These are phyloP conservation scores for Solenopsis fugax DNA, from an alignment of 1,140 invertebrate species.

Conservation along the genomic window DNA sequence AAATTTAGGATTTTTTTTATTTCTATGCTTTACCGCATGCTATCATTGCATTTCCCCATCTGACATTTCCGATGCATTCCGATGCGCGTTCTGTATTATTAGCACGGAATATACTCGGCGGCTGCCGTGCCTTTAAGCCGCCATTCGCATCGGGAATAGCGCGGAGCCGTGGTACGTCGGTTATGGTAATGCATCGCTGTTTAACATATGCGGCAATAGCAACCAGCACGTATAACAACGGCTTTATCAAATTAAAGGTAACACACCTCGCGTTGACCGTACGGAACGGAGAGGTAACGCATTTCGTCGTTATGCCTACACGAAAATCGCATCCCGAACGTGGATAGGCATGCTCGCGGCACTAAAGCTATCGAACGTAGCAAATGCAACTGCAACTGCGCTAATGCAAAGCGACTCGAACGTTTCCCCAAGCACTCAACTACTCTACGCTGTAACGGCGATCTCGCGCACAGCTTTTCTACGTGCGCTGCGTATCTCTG, in stretches of 20 bases:
- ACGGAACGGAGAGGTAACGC: conserved; percentile 32
- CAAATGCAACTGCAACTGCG: background rate
- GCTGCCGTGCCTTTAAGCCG: conserved; percentile 60
- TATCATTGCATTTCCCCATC: background rate
- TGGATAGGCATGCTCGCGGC: background rate
- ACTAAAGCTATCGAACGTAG: conserved; percentile 20
- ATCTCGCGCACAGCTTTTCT: background rate
- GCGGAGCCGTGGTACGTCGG: conserved; percentile 59
- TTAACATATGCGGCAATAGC: conserved; percentile 79
- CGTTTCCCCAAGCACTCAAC: background rate
- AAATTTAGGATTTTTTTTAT: background rate
- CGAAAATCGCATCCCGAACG: conserved; percentile 14
- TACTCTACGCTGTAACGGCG: no score
- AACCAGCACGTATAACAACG: conserved; percentile 79
- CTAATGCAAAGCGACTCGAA: conserved; percentile 3
- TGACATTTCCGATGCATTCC: conserved; percentile 39
- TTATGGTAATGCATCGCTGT: conserved; percentile 81
- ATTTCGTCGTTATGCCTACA: conserved; percentile 45
- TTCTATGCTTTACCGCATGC: background rate
- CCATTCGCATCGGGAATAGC: conserved; percentile 53
- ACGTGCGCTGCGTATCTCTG: background rate
- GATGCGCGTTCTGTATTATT: conserved; percentile 64
- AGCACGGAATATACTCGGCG: conserved; percentile 40
- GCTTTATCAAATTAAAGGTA: conserved; percentile 83
- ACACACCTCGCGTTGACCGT: conserved; percentile 67